These are phyloP conservation scores for Potorous gilbertii DNA, from an alignment of 2,797 vertebrate species.

Conservation along the genomic window DNA sequence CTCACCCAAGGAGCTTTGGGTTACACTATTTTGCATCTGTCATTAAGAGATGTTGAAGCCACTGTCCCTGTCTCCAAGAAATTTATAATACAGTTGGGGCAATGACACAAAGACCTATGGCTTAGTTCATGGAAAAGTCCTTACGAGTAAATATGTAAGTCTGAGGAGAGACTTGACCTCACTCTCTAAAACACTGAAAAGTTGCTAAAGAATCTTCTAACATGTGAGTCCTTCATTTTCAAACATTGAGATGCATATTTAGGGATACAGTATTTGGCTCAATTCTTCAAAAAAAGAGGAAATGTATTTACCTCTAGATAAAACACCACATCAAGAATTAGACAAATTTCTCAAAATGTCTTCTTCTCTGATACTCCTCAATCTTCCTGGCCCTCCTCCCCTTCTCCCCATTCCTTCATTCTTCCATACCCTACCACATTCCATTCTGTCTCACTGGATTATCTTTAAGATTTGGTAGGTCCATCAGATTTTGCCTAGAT, in stretches of 20 bases:
- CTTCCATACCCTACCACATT: neutral
- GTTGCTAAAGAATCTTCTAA: constrained; percentile 55
- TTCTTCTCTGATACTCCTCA: neutral
- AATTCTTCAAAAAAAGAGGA: constrained; percentile 35
- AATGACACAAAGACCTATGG: neutral
- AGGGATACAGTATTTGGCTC: constrained; percentile 50
- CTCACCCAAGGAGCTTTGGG: neutral
- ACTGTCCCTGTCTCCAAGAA: neutral
- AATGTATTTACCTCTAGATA: constrained; percentile 43
- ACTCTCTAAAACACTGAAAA: constrained; percentile 40
- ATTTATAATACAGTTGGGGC: neutral
- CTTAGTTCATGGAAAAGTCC: neutral
- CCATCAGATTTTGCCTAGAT: neutral
- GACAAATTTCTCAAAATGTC: neutral
- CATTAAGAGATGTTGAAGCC: neutral
- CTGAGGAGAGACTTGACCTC: constrained; percentile 9
- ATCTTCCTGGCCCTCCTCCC: neutral
- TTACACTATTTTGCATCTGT: neutral
- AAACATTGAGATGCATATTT: constrained; percentile 56
- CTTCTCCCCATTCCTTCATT: too few species aligned
- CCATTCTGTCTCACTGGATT: neutral
- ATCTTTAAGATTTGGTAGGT: neutral
- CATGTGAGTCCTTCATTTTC: constrained; percentile 59
- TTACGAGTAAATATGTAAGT: constrained; percentile 24
- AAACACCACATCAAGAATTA: neutral